A percentile compares a stretch with the other conserved stretches of the same genome.
phyloP scores from a whole-genome alignment of 1,140 invertebrate genomes.

The Lethrus apterus region DNA sequence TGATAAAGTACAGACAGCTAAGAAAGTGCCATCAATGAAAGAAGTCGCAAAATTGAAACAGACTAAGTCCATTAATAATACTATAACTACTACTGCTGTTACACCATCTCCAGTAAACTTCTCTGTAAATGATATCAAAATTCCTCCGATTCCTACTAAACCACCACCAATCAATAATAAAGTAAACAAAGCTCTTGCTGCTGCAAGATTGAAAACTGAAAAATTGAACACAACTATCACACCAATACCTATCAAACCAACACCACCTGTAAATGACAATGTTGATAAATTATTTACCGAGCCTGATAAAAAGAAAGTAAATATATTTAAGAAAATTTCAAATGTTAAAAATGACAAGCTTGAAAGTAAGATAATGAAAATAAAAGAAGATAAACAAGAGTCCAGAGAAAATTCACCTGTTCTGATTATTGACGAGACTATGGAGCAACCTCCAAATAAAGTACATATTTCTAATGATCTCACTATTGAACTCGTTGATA shows the following conservation, averaged over 20 bases:
- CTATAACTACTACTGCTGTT: conserved; percentile 3
- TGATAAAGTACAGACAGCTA: conserved; percentile 44
- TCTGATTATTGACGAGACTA: conserved; percentile 42
- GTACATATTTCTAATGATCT: conserved; percentile 39
- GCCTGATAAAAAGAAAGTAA: conserved; percentile 73
- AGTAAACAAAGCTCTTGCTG: conserved; percentile 41
- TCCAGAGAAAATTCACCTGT: conserved; percentile 43
- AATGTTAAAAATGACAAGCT: conserved; percentile 60
- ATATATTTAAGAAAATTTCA: conserved; percentile 79
- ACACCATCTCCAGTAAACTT: conserved; percentile 12
- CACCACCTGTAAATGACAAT: conserved; percentile 26
- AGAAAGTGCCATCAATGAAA: conserved; percentile 48
- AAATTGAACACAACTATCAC: conserved; percentile 40
- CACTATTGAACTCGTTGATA: conserved; percentile 37
- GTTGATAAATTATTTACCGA: conserved; percentile 66
- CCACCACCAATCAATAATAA: conserved; percentile 29
- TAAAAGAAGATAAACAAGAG: conserved; percentile 42
- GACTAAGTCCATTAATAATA: conserved; percentile 13
- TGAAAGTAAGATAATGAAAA: conserved; percentile 45
- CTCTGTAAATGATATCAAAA: conserved; percentile 21
- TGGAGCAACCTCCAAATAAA: conserved; percentile 28
- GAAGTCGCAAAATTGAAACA: conserved; percentile 48
- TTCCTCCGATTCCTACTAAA: conserved; percentile 43
- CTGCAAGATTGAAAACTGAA: conserved; percentile 45
- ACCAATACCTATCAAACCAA: conserved; percentile 32